Conservation (phyloP, 2,797 vertebrate genomes). For the Melanotaenia maccullochi region DNA sequence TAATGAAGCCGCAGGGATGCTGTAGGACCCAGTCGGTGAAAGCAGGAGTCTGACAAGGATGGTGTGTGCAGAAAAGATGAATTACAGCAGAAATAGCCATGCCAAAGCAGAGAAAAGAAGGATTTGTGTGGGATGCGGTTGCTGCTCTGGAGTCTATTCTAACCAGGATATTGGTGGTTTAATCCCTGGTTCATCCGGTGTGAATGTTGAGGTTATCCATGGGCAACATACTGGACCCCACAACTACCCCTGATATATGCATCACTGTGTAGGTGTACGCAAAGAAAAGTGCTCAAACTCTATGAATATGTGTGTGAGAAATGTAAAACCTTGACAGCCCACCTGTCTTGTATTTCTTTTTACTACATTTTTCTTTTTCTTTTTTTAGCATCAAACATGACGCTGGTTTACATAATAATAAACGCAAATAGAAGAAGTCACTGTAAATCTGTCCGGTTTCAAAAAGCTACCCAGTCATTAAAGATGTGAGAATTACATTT, state of each 20-base stretch:
- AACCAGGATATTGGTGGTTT: neutral
- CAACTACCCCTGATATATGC: neutral
- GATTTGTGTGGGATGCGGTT: slow-evolving; percentile 7
- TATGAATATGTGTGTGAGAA: neutral
- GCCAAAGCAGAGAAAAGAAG: slow-evolving; percentile 14
- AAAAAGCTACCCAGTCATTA: neutral
- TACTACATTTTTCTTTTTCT: neutral
- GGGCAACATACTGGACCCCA: neutral
- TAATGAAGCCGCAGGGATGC: slow-evolving; percentile 70
- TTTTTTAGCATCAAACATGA: no score
- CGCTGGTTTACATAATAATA: neutral
- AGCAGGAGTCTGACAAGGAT: slow-evolving; percentile 17
- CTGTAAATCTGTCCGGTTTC: neutral
- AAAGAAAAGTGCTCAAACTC: neutral
- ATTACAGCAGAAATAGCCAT: slow-evolving; percentile 6
- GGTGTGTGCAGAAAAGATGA: slow-evolving; percentile 11
- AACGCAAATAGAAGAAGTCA: neutral
- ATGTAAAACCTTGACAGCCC: neutral
- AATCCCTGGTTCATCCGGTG: neutral
- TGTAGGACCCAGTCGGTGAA: slow-evolving; percentile 17
- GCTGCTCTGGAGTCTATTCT: neutral
- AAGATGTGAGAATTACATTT: no score
- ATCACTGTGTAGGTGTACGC: neutral
- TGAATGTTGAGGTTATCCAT: neutral
- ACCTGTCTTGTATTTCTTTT: neutral